Evolutionary conservation across 2,888 invertebrate genomes (phyloP).

Genomic region (Synanthedon formicaeformis): DNA sequence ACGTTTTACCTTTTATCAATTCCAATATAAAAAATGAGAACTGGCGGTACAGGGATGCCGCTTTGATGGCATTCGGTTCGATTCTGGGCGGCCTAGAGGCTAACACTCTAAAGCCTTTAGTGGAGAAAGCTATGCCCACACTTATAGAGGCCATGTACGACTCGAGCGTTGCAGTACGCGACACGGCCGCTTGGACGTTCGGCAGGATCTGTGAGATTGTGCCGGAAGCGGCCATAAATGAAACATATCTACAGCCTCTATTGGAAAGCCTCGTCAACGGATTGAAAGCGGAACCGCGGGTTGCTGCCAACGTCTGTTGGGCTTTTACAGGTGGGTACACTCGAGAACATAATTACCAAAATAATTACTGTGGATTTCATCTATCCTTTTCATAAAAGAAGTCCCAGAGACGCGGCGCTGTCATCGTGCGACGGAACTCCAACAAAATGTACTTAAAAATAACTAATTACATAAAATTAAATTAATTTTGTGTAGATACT

Average conservation of each 20-base stretch:
- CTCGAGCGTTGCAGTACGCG: constrained; percentile 91
- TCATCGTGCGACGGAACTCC: too few relatives aligned
- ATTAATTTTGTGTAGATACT: too few relatives aligned
- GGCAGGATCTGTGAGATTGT: constrained; percentile 98
- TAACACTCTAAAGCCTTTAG: constrained; percentile 88
- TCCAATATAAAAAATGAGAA: constrained; percentile 92
- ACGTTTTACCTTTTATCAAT: constrained; percentile 96
- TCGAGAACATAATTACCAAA: too few relatives aligned
- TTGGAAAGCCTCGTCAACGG: constrained; percentile 87
- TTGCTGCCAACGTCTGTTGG: constrained; percentile 99
- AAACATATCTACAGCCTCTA: constrained; percentile 83
- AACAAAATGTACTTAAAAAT: too few relatives aligned
- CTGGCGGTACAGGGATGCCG: constrained; percentile 95
- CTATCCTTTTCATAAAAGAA: too few relatives aligned
- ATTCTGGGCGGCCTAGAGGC: constrained; percentile 93
- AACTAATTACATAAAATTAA: too few relatives aligned
- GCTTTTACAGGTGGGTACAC: constrained; percentile 78
- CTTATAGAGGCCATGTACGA: constrained; percentile 96
- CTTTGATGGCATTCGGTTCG: constrained; percentile 98
- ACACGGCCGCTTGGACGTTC: constrained; percentile 98
- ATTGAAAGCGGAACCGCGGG: constrained; percentile 92
- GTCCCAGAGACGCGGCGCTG: too few relatives aligned
- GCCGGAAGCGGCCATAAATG: constrained; percentile 93
- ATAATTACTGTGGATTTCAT: too few relatives aligned
- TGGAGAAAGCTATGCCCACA: constrained; percentile 97